Base-by-base conservation (phyloP, 2,888 invertebrate species). In the Laspeyria flexula region DNA sequence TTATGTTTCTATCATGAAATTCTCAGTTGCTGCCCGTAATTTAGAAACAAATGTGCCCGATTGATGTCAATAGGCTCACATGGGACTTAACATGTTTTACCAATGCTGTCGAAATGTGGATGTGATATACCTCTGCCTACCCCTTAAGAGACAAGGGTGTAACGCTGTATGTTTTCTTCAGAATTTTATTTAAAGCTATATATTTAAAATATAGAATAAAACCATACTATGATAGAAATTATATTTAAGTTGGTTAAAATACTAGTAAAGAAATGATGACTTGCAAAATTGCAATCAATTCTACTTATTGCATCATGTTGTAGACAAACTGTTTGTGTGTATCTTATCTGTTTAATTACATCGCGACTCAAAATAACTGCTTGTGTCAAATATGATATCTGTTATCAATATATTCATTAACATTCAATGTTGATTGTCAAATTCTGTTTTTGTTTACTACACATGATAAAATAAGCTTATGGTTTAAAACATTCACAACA, bases 251-350 rank as follows among this genome's bases (percentile, higher is more conserved):
- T 12, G 12, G 3, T 12, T 12, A 9, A 13, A 40, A 40, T 5
- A 3, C 33, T 25, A 10, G 13, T 25, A 15, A 42, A 18, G 25
- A 16, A 44, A 42, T 25, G 37, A 49, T 60, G 64, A 60, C 45
- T 57, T 43, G 57, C 41, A 1, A 38, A 50, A 45, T 42, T 13
- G 43, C 25, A 43, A 58, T 58, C 43, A 52, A 12, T 59, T n/a
- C n/a, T n/a, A 34, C 12, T 30, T 66, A 70, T 81, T 81, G 78
- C 81, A 79, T 81, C 81, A 79, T 71, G 67, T 62, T 65, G 41
- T 50, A 71, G 51, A 71, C 60, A 58, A 68, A 12, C 70, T 63
- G 71, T 73, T 55, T 68, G 69, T 53, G 55, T 58, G 47, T 54
- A 56, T 63, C 65, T 75, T 75, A 77, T 77, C 78, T 62, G 16